phyloP scores from a whole-genome alignment of 2,113 vertebrate species.

The Sialia sialis region DNA sequence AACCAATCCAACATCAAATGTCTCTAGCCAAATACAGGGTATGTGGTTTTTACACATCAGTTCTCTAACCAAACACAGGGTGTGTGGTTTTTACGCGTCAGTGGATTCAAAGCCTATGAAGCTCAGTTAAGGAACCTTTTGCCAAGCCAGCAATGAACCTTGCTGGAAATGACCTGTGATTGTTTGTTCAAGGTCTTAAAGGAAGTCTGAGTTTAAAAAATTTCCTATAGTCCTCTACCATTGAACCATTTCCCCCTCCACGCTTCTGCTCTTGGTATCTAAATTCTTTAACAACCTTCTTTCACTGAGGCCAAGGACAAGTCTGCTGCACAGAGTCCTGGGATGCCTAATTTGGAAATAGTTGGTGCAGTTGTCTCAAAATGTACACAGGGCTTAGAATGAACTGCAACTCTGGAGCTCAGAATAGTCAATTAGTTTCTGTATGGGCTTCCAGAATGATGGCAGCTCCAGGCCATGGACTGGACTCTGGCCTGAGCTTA shows the following conservation, averaged over 20 bases:
- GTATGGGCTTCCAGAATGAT: background rate
- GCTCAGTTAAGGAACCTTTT: background rate
- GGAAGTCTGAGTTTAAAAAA: background rate
- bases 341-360: background rate
- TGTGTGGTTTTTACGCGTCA: background rate
- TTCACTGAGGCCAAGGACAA: background rate
- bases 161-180: background rate
- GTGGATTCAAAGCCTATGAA: background rate
- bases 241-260: background rate
- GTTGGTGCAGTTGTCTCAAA: background rate
- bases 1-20: background rate
- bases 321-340: background rate
- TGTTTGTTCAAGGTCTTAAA: background rate
- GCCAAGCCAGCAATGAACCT: background rate
- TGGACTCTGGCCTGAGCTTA: background rate
- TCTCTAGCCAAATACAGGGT: background rate
- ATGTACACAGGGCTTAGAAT: rapidly evolving
- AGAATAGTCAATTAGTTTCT: background rate
- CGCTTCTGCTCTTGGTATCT: background rate
- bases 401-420: background rate
- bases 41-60: background rate
- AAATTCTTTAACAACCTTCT: background rate
- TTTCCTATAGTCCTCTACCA: background rate
- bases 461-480: background rate
- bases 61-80: background rate